Evolutionary conservation across 2,888 invertebrate genomes (phyloP).

Genomic region (Monopis laevigella): DNA sequence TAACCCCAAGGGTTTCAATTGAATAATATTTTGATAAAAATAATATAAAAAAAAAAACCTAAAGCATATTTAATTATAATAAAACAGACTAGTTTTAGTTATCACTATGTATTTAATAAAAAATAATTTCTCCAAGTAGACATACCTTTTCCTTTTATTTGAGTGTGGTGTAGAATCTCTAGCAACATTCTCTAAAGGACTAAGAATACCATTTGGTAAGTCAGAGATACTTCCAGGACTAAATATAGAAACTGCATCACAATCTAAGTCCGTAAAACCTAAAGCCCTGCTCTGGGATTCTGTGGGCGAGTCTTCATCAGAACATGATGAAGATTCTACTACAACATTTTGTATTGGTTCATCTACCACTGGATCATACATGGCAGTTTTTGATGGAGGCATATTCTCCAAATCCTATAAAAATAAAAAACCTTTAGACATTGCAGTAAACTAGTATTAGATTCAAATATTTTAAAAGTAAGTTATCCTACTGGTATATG

Average conservation of each 20-base stretch:
- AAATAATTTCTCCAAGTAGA: no score
- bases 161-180: constrained; percentile 58
- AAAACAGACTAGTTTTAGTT: no score
- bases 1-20: no score
- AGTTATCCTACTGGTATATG: no score
- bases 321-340: constrained; percentile 53
- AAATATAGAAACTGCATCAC: constrained; percentile 55
- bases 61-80: no score
- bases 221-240: constrained; percentile 59
- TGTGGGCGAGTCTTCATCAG: constrained; percentile 44
- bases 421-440: constrained; percentile 15
- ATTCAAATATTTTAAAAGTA: no score
- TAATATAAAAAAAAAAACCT: no score
- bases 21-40: no score
- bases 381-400: constrained; percentile 47
- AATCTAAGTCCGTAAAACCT: constrained; percentile 51
- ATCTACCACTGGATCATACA: constrained; percentile 32
- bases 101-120: no score
- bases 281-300: constrained; percentile 41
- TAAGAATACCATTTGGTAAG: constrained; percentile 48
- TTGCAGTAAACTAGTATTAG: not conserved
- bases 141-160: constrained; percentile 55
- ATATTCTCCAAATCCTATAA: constrained; percentile 54
- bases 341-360: constrained; percentile 50
- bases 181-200: constrained; percentile 59